Evolutionary conservation across 2,797 vertebrate genomes (phyloP).

Genomic region (Periparus ater): DNA sequence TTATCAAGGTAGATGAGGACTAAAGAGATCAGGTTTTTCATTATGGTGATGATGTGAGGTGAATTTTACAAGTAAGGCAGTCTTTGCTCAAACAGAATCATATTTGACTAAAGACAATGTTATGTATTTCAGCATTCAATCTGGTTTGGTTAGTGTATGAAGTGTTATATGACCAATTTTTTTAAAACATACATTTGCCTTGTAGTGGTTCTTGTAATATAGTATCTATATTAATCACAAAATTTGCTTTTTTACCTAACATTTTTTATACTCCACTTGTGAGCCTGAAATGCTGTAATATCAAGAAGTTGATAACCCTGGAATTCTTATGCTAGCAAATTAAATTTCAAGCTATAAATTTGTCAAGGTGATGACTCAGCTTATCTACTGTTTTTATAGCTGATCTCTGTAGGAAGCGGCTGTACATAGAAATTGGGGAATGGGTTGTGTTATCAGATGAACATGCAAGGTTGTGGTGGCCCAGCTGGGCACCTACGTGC

Average conservation of each 20-base stretch:
- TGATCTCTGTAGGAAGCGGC: neutral
- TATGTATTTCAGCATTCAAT: neutral
- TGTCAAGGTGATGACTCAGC: neutral
- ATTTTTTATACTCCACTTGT: neutral
- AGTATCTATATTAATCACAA: neutral
- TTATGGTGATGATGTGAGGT: neutral
- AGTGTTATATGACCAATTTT: neutral
- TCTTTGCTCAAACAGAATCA: neutral
- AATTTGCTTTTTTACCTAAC: neutral
- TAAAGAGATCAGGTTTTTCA: neutral
- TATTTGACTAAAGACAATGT: neutral
- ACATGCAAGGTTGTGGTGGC: rapidly evolving
- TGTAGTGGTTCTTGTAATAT: neutral
- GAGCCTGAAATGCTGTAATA: neutral
- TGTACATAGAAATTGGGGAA: neutral
- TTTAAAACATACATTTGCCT: neutral
- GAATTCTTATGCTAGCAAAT: neutral
- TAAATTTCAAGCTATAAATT: neutral
- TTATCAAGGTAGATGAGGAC: neutral
- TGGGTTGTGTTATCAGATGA: neutral
- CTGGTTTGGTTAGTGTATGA: neutral
- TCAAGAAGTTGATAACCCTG: neutral
- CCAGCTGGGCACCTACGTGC: neutral
- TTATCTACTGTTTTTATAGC: neutral
- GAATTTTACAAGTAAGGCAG: neutral